These are phyloP conservation scores for Bombus balteatus DNA, from an alignment of 1,140 invertebrate species.

Conservation along the genomic window DNA sequence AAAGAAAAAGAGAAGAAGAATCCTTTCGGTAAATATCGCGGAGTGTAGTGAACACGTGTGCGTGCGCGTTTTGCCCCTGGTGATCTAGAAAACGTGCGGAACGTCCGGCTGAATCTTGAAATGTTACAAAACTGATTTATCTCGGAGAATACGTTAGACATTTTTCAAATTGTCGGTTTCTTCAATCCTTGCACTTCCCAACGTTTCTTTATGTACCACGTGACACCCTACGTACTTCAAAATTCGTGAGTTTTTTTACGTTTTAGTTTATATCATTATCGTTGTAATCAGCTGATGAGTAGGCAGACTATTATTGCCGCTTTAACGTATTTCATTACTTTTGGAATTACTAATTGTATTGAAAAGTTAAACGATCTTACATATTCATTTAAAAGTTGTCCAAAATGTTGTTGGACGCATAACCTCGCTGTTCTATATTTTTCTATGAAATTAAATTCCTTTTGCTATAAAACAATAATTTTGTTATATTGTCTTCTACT, in stretches of 20 bases:
- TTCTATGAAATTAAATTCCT: too few relatives aligned
- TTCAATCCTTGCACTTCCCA: too few relatives aligned
- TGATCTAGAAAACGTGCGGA: constrained; percentile 32
- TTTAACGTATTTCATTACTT: neutral
- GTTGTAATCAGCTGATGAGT: neutral
- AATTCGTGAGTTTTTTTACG: constrained; percentile 20
- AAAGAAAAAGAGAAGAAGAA: constrained; percentile 1
- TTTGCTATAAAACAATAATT: too few relatives aligned
- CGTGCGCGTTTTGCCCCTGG: neutral
- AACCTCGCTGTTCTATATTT: neutral
- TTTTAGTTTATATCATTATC: neutral
- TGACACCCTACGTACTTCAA: neutral
- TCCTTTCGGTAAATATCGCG: neutral
- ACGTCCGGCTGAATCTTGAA: neutral
- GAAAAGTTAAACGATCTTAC: neutral
- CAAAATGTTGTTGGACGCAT: neutral
- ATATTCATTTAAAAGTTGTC: neutral
- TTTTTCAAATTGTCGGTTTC: neutral
- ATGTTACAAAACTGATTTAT: neutral
- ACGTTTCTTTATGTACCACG: neutral
- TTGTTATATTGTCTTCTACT: too few relatives aligned
- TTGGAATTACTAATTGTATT: neutral
- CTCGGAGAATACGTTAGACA: neutral
- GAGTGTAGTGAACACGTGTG: constrained; percentile 17
- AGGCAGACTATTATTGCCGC: neutral